Base-by-base conservation (phyloP, 2,113 vertebrate genomes). In the Felis chaus region DNA sequence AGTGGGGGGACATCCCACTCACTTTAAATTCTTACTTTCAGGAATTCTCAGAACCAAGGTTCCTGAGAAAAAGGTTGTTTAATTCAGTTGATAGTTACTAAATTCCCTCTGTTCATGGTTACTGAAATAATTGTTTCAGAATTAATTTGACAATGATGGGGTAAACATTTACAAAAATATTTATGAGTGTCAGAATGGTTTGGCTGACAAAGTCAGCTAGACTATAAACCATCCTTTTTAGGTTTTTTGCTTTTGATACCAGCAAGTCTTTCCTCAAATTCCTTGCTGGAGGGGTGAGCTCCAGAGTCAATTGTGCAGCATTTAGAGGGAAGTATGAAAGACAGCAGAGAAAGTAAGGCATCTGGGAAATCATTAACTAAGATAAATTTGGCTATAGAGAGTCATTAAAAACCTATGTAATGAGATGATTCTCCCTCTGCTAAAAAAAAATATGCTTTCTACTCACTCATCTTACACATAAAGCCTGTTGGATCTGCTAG, bases 311-410 rank as follows among this genome's bases (percentile, higher is more conserved):
- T 66, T 39, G 71, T 66, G 25, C 18, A 94, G 61, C 79, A 96
- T 95, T 96, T 71, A 96, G 73, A 96, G 63, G 53, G 80, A 95
- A 83, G n/a, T 57, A 93, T 88, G 96, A 94, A 94, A 96, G 73
- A 92, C 33, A 95, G 83, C 83, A 95, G 89, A 97, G 82, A 96
- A 92, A 95, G 29, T 63, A 97, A 93, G 65, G 89, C 8, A 11
- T 76, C 39, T 93, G 39, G 91, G 76, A 97, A 97, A 96, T 94
- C 74, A 96, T 92, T 98, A 97, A 97, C 81, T 97, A 95, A 97
- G 92, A 97, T 92, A 96, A 96, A 96, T 96, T 89, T 97, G 95
- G 79, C 93, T 69, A 76, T 29, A 84, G 66, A 94, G 69, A 91
- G 69, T 97, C 94, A 97, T 85, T 97, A 93, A 84, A 97, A 96